Base-by-base conservation (phyloP, 2,113 vertebrate species). In the Rhagologus leucostigma region DNA sequence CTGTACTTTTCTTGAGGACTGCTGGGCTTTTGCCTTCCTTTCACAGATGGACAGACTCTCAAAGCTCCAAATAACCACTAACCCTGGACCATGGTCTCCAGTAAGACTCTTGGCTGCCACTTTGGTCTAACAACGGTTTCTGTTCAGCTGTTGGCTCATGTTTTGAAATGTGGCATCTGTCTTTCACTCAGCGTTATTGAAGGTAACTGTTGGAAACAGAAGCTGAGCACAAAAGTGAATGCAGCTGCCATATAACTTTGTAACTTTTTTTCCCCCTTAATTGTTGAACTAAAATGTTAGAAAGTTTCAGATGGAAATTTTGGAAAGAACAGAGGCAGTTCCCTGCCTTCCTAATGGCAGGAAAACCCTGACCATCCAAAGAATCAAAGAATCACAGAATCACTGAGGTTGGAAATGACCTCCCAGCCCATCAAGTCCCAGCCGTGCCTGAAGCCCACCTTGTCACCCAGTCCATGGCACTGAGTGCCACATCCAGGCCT, bases 401-500 rank as follows among this genome's bases (percentile, higher is more conserved):
- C 15, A 0, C 4, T 11, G 15, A 29, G 18, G 46, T 0, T 60
- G 84, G 46, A 8, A 69, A 53, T 0, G 3, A 0, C 7, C 27
- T 77, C 15, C 39, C 12, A 23, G 46, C 0, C 14, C 53, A 27
- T 0, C 0, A 0, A 60, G 33, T 3, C 3, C 44, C 1, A 59
- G 3, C 62, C 52, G 44, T 68, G 32, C 5, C 22, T 0, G 0
- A 14, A 44, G 0, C 3, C 9, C 53, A 60, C 39, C 39, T 39
- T 37, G 55, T 68, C 15, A 10, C 19, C 19, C 46, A 50, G 21
- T 33, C 63, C 73, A 86, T 17, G 32, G 46, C 62, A 2, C 39
- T 46, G 15, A 53, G 64, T 69, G 55, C 15, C 55, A 39, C 15
- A 0, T 44, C 37, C 84, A 86, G 37, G 2, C 47, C 27, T 39